Percentiles rank a stretch among this genome's conserved stretches.
Conservation (phyloP, 2,888 invertebrate genomes). For the Oscheius sp. region DNA sequence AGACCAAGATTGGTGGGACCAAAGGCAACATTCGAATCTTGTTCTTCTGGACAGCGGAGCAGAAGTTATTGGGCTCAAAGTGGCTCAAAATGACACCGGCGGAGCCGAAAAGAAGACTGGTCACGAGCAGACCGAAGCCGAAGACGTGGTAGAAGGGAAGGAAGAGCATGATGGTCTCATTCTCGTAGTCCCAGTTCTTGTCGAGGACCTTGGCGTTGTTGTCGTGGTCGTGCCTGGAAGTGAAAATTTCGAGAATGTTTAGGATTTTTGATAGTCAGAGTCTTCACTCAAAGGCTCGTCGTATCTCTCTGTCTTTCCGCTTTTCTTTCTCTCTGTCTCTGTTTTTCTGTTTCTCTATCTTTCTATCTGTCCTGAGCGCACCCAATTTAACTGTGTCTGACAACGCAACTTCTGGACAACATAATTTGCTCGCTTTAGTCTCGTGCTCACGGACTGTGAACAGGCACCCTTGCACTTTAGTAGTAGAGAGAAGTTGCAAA, state of each 20-base stretch:
- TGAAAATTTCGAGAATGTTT: background rate
- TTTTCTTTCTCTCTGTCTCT: too few species aligned
- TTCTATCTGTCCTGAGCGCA: too few species aligned
- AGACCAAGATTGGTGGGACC: constrained; percentile 86
- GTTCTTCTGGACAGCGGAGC: constrained; percentile 61
- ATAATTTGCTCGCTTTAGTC: too few species aligned
- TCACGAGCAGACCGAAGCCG: constrained; percentile 61
- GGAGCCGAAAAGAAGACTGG: constrained; percentile 52
- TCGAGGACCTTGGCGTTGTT: constrained; percentile 48
- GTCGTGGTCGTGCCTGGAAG: constrained; percentile 42
- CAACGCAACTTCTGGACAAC: too few species aligned
- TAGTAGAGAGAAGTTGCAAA: too few species aligned
- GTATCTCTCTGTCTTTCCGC: background rate
- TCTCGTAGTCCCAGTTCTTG: constrained; percentile 55
- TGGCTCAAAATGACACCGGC: constrained; percentile 65
- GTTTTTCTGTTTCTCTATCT: too few species aligned
- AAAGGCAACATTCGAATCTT: constrained; percentile 76
- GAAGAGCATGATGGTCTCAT: constrained; percentile 59
- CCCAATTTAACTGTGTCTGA: too few species aligned
- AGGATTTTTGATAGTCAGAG: background rate
- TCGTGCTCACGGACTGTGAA: too few species aligned
- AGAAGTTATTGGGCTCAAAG: constrained; percentile 65
- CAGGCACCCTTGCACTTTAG: too few species aligned
- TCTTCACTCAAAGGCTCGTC: background rate
- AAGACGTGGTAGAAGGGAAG: constrained; percentile 72